Percentiles rank a stretch among this genome's conserved stretches.
Evolutionary conservation across 2,888 invertebrate genomes (phyloP).

Genomic region (Hylaea fasciaria): DNA sequence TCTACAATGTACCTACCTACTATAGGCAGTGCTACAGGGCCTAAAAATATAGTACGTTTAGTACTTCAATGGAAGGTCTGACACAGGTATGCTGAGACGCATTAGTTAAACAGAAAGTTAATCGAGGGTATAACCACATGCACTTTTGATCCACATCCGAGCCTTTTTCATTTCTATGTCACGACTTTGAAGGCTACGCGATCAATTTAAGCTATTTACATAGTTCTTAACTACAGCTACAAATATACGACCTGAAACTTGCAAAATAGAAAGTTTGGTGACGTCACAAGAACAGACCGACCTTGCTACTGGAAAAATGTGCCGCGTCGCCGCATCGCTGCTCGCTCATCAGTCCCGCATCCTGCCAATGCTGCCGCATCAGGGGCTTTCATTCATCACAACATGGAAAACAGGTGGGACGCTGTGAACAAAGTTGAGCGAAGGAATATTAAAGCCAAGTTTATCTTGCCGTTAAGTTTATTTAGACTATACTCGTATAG

Average conservation of each 20-base stretch:
- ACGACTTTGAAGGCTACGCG: too few species aligned
- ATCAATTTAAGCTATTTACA: too few species aligned
- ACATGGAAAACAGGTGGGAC: not conserved
- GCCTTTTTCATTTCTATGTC: too few species aligned
- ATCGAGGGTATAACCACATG: too few species aligned
- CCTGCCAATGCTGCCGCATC: constrained; percentile 22
- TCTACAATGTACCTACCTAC: too few species aligned
- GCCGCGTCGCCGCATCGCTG: constrained; percentile 75
- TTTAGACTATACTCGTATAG: not conserved
- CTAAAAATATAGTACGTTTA: too few species aligned
- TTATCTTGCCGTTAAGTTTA: not conserved
- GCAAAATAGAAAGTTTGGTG: constrained; percentile 51
- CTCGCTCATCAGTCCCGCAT: constrained; percentile 72
- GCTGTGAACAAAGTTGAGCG: not conserved
- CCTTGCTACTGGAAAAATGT: constrained; percentile 85
- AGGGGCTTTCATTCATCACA: not conserved
- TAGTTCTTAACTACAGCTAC: too few species aligned
- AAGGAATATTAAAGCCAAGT: not conserved
- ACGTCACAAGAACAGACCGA: constrained; percentile 78
- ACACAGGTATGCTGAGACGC: too few species aligned
- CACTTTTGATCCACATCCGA: too few species aligned
- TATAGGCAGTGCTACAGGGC: too few species aligned
- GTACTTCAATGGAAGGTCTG: too few species aligned
- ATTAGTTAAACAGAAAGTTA: too few species aligned
- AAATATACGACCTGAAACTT: not conserved